Percentiles rank a stretch among this genome's conserved stretches.
These are phyloP conservation scores for Helicoverpa armigera DNA, from an alignment of 1,140 invertebrate species.

Conservation along the genomic window DNA sequence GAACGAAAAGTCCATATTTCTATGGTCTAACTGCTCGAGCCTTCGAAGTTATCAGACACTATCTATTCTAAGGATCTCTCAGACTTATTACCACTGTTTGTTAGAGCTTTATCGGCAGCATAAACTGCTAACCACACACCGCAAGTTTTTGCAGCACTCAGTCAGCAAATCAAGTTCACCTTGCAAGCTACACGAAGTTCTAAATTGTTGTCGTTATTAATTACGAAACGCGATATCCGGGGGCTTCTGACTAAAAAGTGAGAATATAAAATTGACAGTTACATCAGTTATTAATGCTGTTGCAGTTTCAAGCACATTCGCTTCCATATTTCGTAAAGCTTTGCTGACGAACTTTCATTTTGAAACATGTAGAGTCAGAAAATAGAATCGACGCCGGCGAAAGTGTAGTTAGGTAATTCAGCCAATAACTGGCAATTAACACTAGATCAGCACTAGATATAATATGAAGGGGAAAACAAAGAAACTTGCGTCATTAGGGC, in stretches of 20 bases:
- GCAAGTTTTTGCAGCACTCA: slow-evolving; percentile 4
- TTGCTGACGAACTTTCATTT: slow-evolving; percentile 2
- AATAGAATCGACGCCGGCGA: not conserved
- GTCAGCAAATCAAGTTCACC: slow-evolving; percentile 35
- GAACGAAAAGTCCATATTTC: too few species aligned
- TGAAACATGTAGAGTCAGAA: not conserved
- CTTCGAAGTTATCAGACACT: not conserved
- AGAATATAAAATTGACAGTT: not conserved
- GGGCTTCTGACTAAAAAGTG: slow-evolving; percentile 25
- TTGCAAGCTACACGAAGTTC: slow-evolving; percentile 16
- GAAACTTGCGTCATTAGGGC: not conserved
- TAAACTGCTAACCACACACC: not conserved
- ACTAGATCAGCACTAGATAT: not conserved
- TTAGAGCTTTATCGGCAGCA: too few species aligned
- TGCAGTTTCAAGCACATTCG: not conserved
- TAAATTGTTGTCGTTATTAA: not conserved
- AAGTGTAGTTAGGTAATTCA: not conserved
- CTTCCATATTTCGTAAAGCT: not conserved
- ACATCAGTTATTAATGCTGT: not conserved
- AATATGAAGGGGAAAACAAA: not conserved
- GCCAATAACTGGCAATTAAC: too few species aligned
- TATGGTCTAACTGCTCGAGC: too few species aligned
- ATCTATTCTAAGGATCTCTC: too few species aligned
- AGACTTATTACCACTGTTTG: too few species aligned
- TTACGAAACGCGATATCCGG: slow-evolving; percentile 6